Conservation (phyloP, 2,888 invertebrate genomes). For the Lucinisca nassula region DNA sequence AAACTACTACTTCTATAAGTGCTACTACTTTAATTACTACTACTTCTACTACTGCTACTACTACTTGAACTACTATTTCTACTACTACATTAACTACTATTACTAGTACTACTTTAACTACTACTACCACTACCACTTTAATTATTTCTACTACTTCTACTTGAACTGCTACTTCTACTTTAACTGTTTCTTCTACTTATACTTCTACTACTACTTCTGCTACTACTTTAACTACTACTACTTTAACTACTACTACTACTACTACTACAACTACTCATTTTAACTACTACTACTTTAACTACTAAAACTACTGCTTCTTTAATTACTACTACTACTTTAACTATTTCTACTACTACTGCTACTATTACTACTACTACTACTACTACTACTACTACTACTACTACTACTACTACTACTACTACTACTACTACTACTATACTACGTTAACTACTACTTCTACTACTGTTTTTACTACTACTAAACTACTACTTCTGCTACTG, state of each 20-base stretch:
- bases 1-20: background rate
- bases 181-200: too few relatives aligned
- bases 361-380: conserved; percentile 14
- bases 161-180: background rate
- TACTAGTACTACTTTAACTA: conserved; percentile 4
- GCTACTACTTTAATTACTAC: background rate
- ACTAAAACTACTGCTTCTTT: too few relatives aligned
- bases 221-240: too few relatives aligned
- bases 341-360: too few relatives aligned
- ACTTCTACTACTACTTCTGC: too few relatives aligned
- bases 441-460: too few relatives aligned
- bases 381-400: conserved; percentile 12
- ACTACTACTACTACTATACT: too few relatives aligned
- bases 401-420: conserved; percentile 17
- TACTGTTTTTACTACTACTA: too few relatives aligned
- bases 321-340: too few relatives aligned
- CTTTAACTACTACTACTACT: conserved; percentile 7
- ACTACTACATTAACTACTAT: too few relatives aligned
- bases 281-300: background rate
- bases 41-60: background rate
- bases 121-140: conserved; percentile 14
- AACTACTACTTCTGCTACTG: too few relatives aligned
- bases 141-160: conserved; percentile 16
- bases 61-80: too few relatives aligned
- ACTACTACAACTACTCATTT: background rate